These are phyloP conservation scores for Alethe diademata DNA, from an alignment of 2,113 vertebrate genomes.

Conservation along the genomic window DNA sequence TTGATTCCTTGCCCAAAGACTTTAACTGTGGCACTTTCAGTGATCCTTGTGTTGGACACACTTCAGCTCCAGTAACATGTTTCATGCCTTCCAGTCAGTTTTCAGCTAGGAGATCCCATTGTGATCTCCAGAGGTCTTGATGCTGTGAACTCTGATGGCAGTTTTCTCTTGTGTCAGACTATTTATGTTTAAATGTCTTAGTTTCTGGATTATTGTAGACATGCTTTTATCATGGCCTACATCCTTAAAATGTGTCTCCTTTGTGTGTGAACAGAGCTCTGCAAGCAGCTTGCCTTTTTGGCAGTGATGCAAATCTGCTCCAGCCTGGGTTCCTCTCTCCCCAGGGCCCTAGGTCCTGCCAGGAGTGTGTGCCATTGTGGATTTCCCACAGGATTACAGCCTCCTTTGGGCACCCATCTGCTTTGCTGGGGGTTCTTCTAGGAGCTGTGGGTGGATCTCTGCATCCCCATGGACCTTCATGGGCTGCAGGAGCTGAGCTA, in stretches of 20 bases:
- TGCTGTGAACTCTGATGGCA: neutral
- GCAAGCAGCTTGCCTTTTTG: neutral
- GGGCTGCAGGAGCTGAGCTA: neutral
- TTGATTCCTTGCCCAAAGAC: neutral
- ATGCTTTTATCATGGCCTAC: neutral
- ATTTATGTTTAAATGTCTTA: neutral
- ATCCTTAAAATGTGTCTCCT: neutral
- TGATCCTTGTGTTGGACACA: neutral
- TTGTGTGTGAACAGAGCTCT: neutral
- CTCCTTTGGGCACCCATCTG: neutral
- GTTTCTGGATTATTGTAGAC: neutral
- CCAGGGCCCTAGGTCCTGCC: neutral
- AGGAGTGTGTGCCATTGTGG: neutral
- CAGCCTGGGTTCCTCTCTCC: neutral
- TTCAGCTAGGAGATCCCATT: neutral
- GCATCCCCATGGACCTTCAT: too few species aligned
- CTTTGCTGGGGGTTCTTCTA: neutral
- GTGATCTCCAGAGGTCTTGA: neutral
- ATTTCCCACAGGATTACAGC: neutral
- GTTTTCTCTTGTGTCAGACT: neutral
- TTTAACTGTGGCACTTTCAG: fast-evolving
- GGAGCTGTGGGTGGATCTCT: neutral
- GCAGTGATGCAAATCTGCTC: neutral
- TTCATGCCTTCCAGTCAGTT: neutral
- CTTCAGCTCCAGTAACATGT: neutral